Evolutionary conservation across 2,888 invertebrate species (phyloP).

Genomic region (Hyposoter dolosus): DNA sequence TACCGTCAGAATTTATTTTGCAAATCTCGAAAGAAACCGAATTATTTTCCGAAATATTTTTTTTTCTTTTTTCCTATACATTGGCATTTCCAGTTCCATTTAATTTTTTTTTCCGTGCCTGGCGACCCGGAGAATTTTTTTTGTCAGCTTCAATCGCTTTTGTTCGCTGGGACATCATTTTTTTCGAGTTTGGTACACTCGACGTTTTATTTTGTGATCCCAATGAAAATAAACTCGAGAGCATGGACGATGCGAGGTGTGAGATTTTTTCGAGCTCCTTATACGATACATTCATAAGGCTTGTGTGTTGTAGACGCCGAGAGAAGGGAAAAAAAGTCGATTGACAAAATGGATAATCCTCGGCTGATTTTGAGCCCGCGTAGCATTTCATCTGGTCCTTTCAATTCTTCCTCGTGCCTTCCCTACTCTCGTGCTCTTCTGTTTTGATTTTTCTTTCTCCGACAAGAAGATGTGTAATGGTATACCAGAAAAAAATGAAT

Average conservation of each 20-base stretch:
- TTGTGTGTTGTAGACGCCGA: constrained; percentile 15
- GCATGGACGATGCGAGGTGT: constrained; percentile 22
- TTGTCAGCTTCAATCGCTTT: constrained; percentile 71
- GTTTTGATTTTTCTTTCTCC: constrained; percentile 12
- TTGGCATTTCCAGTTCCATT: not conserved
- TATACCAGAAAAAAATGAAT: constrained; percentile 42
- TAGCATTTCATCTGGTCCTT: constrained; percentile 38
- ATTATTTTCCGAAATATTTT: not conserved
- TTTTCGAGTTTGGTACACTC: not conserved
- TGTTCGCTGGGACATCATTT: constrained; percentile 66
- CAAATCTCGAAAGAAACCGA: not conserved
- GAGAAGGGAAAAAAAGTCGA: constrained; percentile 49
- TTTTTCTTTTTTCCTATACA: not conserved
- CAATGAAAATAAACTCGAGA: constrained; percentile 2
- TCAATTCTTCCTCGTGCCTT: constrained; percentile 33
- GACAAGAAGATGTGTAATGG: constrained; percentile 49
- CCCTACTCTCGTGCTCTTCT: constrained; percentile 16
- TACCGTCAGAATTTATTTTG: not conserved
- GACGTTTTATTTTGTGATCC: constrained; percentile 6
- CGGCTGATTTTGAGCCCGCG: constrained; percentile 48
- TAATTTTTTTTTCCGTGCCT: not conserved
- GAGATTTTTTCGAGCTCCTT: constrained; percentile 30
- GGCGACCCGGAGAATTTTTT: not conserved
- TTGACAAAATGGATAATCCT: constrained; percentile 61
- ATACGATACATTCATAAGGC: constrained; percentile 39